Evolutionary conservation across 2,113 vertebrate species (phyloP), one percentile per base, ranked within the genome.

Genomic region (Chinchilla lanigera): DNA sequence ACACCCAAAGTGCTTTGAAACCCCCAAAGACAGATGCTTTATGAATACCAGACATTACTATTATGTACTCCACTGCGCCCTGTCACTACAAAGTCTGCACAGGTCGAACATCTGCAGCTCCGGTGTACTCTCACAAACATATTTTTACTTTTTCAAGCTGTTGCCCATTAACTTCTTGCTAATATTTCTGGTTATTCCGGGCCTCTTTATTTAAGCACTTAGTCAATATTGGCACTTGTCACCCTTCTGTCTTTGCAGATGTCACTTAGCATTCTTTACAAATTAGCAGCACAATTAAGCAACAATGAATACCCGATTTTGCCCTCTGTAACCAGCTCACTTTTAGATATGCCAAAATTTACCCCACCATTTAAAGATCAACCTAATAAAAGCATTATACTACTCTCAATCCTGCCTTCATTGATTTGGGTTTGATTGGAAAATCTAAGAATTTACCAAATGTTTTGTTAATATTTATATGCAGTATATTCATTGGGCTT

Each of bases 191-290:
- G 86, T 96, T 86, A 94, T 90, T 96, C 90, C 35, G 35, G 61
- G 73, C 16, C 83, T 95, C 90, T 97, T 97, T 98, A 97, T 95
- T 97, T 95, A 96, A 98, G 94, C 86, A 86, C 94, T 97, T 63
- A 61, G 97, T 97, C 94, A 97, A 85, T 96, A 90, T 97, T 96
- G 96, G 94, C 88, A 95, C 94, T 97, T 97, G 96, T 97, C 89
- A 97, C 91, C 96, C 94, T 97, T 97, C 97, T 98, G 92, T 96
- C 96, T 97, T 93, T 97, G 96, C 97, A 98, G 97, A 97, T 97
- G 93, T 97, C 97, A 97, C 94, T 97, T 96, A 93, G 75, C 65
- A 78, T 94, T 97, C 85, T 94, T 97, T 93, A 94, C 91, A 97
- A 89, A 97, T 95, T 93, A 97, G 61, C 94, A 97, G 89, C 60